Percentiles rank a stretch among this genome's conserved stretches.
Conservation (phyloP, 2,797 vertebrate genomes). For the Hyperoplus immaculatus region DNA sequence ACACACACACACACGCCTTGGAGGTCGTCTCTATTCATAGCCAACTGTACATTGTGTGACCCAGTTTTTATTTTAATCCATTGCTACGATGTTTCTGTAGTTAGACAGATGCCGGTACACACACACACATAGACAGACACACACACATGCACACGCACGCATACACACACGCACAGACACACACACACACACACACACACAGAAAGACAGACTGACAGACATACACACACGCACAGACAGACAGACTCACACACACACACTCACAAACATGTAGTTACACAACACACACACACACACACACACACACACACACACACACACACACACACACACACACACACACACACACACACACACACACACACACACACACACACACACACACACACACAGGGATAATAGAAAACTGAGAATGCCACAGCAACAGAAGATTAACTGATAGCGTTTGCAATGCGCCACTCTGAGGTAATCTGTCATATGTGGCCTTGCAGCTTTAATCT, state of each 20-base stretch:
- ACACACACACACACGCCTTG: background rate
- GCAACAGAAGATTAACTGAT: conserved; percentile 45
- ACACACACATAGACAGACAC: conserved; percentile 11
- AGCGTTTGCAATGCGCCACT: conserved; percentile 28
- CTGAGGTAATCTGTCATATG: conserved; percentile 39
- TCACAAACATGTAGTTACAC: no score
- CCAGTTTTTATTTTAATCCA: conserved; percentile 78
- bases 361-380: background rate
- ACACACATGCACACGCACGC: conserved; percentile 5
- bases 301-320: no score
- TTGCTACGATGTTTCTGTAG: conserved; percentile 66
- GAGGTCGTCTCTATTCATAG: conserved; percentile 74
- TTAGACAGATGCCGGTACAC: conserved; percentile 56
- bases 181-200: conserved; percentile 5
- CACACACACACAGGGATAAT: conserved; percentile 41
- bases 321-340: background rate
- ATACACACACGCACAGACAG: no score
- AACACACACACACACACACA: no score
- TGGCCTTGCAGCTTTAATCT: conserved; percentile 46
- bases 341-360: no score
- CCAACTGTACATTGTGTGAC: conserved; percentile 65
- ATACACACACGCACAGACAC: background rate
- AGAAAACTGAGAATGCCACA: conserved; percentile 49
- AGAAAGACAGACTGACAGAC: conserved; percentile 26
- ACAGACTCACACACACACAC: no score